Base-by-base conservation (phyloP, 2,113 vertebrate species). In the Sigmodon hispidus region DNA sequence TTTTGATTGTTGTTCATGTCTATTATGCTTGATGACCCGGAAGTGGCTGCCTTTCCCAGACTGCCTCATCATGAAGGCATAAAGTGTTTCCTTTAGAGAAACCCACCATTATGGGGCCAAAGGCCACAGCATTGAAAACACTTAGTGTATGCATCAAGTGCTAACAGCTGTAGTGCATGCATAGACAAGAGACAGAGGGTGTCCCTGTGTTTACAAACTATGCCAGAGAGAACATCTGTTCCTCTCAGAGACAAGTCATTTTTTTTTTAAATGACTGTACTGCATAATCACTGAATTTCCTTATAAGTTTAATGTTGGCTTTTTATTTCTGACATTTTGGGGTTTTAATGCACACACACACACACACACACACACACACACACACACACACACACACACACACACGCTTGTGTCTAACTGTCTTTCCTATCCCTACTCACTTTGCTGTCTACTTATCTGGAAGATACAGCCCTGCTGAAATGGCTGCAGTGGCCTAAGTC, bases 251-350 rank as follows among this genome's bases (percentile, higher is more conserved):
- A n/a, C 77, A 90, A 94, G 86, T 87, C 91, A 59, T 85, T 55
- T n/a, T 85, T n/a, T 85, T 85, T 77, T 50, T 83, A 92, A 92
- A 67, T 80, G 69, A 69, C 61, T 90, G 57, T 45, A 36, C 86
- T 91, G 77, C 65, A 80, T 88, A 75, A 72, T 59, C 87, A 67
- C 89, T 45, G 93, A 75, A 89, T 93, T 86, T 69, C 95, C 40
- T 94, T 89, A 89, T 59, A 94, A 95, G 84, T 93, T 86, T 50
- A 61, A 31, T 48, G 43, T 48, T 76, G 10, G 22, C n/a, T 65
- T 80, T 70, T 85, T 87, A 4, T 90, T 52, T 81, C 94, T 87
- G 31, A 80, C 84, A 21, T 52, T 57, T 75, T 87, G 4, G 45
- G 79, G 89, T 55, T 67, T 26, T 80, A 61, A 61, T 5, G 34